These are phyloP conservation scores for Timandra comae DNA, from an alignment of 2,888 invertebrate genomes.

Conservation along the genomic window DNA sequence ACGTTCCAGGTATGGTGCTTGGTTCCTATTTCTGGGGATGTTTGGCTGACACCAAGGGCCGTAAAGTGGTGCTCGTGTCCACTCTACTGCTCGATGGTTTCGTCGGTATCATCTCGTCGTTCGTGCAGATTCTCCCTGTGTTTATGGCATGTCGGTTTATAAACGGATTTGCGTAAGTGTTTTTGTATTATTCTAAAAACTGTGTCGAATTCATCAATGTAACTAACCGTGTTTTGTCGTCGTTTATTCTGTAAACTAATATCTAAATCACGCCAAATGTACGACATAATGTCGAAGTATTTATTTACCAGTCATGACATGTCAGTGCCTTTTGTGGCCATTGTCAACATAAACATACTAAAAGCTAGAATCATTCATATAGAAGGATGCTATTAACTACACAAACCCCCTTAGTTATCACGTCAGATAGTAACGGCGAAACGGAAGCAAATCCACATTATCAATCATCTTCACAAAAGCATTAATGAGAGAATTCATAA, in stretches of 20 bases:
- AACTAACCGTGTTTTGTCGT: no score
- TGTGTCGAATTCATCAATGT: no score
- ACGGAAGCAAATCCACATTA: background rate
- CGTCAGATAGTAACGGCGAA: background rate
- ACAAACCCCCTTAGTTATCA: no score
- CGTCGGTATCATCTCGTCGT: slow-evolving; percentile 83
- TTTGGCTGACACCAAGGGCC: slow-evolving; percentile 88
- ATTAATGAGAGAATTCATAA: background rate
- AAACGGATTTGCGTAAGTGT: slow-evolving; percentile 88
- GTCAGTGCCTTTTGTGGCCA: no score
- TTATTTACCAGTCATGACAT: no score
- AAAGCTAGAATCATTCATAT: no score
- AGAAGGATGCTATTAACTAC: no score
- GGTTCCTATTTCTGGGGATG: slow-evolving; percentile 92
- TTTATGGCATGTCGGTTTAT: slow-evolving; percentile 85
- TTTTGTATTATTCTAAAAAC: no score
- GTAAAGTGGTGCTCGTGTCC: slow-evolving; percentile 83
- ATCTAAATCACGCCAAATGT: no score
- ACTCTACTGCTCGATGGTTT: slow-evolving; percentile 85
- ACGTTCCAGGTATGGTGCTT: slow-evolving; percentile 85
- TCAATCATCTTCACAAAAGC: slow-evolving; percentile 1
- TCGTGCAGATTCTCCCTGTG: slow-evolving; percentile 83
- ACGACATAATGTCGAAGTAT: no score
- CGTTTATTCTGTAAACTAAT: no score
- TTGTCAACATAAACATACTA: no score